Base-by-base conservation (phyloP, 2,888 invertebrate genomes). In the Branchinecta sandiegonensis region DNA sequence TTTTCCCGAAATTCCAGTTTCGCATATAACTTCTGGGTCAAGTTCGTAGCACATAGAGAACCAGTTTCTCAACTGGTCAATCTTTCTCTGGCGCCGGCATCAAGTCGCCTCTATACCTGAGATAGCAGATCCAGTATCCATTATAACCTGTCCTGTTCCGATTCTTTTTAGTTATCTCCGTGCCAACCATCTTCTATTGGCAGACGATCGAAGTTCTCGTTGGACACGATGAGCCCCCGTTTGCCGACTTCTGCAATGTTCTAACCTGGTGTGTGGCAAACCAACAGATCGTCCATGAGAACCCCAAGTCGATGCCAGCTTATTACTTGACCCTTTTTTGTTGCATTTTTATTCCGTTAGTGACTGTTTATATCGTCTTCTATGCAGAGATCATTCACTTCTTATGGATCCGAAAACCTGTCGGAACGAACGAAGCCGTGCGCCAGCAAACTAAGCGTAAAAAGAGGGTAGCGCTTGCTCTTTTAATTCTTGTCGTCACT, bases 351-450 rank as follows among this genome's bases (percentile, higher is more conserved):
- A 46, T 67, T 6, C 69, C 69, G n/a, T 46, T 69, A 13, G 65
- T 69, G 13, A 14, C 67, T 12, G 56, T 68, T 23, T 65, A 65
- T 13, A 46, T 65, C 14, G 65, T 67, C 46, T 14, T 69, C 10
- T 69, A 69, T 17, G 46, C 46, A 10, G 46, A 56, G 48, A 69
- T 69, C 47, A 67, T 64, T 47, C 67, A 68, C 46, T 69, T 68
- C 23, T 47, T 69, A 11, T 69, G 67, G 67, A 56, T 69, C 46
- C 69, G 69, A 12, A 67, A 69, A 48, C 69, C 69, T 7, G 46
- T 69, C 9, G 68, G 67, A n/a, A 67, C 47, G 13, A 46, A 37
- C 17, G 67, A 67, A n/a, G 46, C 50, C 8, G 56, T n/a, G n/a
- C n/a, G 56, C 14, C 56, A 56, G 17, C 56, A 17, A n/a, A 37